Percentiles rank a stretch among this genome's conserved stretches.
These are phyloP conservation scores for Okapia johnstoni DNA, from an alignment of 2,113 vertebrate species.

Conservation along the genomic window DNA sequence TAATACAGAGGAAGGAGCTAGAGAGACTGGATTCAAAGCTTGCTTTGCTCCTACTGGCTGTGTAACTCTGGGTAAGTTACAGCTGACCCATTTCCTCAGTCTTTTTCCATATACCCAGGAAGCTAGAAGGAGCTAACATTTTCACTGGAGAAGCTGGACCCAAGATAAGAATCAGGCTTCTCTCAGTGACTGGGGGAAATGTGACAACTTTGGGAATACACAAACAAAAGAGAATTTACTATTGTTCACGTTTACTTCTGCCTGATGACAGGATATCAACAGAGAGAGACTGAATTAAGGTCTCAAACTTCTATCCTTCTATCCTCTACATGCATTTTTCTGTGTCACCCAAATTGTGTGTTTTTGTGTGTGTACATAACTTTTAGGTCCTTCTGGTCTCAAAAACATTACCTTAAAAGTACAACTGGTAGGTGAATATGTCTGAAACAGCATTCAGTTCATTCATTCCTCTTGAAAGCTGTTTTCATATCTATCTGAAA, in stretches of 20 bases:
- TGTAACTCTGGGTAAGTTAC: not conserved
- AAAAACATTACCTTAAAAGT: constrained; percentile 9
- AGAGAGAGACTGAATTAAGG: not conserved
- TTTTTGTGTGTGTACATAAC: not conserved
- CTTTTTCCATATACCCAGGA: not conserved
- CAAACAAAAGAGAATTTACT: not conserved
- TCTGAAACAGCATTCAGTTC: not conserved
- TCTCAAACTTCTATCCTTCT: not conserved
- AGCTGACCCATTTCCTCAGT: not conserved
- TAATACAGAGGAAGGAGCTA: not conserved
- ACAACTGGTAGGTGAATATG: not conserved
- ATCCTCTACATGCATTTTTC: not conserved
- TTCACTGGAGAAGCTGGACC: not conserved
- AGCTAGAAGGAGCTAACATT: not conserved
- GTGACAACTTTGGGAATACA: not conserved
- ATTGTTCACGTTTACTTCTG: not conserved
- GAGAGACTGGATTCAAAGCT: not conserved
- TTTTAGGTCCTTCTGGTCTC: not conserved
- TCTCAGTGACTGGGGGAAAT: not conserved
- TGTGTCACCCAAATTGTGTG: not conserved
- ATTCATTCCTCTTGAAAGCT: not conserved
- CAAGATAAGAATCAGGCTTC: not conserved
- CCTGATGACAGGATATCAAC: not conserved
- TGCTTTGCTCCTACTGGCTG: not conserved
- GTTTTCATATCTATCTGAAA: not conserved